Conservation (phyloP, 2,797 vertebrate genomes). For the Gymnothorax reevesii region DNA sequence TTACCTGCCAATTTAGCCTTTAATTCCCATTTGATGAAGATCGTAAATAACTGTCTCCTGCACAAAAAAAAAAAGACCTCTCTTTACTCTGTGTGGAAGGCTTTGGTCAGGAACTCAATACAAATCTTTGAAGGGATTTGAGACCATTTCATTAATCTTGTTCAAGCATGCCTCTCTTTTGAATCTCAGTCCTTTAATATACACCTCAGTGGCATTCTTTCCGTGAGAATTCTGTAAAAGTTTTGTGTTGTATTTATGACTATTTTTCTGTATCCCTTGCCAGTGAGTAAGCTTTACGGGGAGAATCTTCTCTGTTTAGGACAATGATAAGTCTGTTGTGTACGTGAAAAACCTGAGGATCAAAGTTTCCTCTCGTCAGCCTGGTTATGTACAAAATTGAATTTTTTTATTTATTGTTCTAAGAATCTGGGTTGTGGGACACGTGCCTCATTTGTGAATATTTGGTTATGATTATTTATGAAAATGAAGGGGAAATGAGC, state of each 20-base stretch:
- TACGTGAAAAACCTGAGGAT: constrained; percentile 57
- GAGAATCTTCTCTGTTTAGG: constrained; percentile 45
- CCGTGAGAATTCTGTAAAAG: constrained; percentile 36
- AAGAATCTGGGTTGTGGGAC: background rate
- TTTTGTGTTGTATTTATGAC: constrained; percentile 26
- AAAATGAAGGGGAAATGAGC: background rate
- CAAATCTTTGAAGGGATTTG: background rate
- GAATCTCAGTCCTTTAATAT: background rate
- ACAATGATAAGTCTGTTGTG: constrained; percentile 55
- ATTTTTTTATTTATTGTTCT: background rate
- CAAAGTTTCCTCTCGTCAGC: constrained; percentile 57
- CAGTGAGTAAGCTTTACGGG: constrained; percentile 31
- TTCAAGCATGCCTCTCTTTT: background rate
- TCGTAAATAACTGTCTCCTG: background rate
- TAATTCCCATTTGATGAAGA: background rate
- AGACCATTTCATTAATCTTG: background rate
- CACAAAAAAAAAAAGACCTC: background rate
- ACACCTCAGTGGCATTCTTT: constrained; percentile 11
- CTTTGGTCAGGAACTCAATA: constrained; percentile 5
- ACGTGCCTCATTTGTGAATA: background rate
- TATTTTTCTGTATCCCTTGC: constrained; percentile 46
- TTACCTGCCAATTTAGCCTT: too few species aligned
- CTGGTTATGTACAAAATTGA: constrained; percentile 13
- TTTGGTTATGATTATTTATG: background rate
- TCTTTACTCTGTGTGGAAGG: background rate